These are phyloP conservation scores for Nixonia krombeini DNA, from an alignment of 1,140 invertebrate species.

Conservation along the genomic window DNA sequence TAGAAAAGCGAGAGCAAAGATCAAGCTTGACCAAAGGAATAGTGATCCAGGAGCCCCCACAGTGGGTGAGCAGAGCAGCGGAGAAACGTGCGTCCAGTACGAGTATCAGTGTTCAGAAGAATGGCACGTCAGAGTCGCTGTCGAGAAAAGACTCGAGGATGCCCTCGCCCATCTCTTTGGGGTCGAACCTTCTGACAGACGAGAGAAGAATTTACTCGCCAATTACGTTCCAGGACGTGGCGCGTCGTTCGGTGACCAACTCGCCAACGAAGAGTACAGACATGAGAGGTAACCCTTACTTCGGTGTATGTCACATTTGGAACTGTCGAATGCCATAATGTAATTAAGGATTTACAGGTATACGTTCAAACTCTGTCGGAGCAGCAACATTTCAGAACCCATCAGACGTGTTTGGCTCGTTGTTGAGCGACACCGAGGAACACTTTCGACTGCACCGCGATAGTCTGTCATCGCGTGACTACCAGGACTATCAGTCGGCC, in stretches of 20 bases:
- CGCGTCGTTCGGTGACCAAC: slow-evolving; percentile 80
- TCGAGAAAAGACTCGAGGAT: slow-evolving; percentile 55
- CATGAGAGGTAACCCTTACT: slow-evolving; percentile 65
- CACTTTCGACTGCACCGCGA: slow-evolving; percentile 73
- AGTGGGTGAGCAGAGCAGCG: slow-evolving; percentile 60
- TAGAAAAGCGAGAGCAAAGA: slow-evolving; percentile 79
- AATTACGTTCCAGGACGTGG: slow-evolving; percentile 87
- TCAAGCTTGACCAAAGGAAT: slow-evolving; percentile 69
- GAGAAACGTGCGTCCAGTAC: slow-evolving; percentile 53
- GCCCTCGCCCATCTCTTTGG: slow-evolving; percentile 52
- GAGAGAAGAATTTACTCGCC: slow-evolving; percentile 83
- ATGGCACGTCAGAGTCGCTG: slow-evolving; percentile 36
- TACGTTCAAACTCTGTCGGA: slow-evolving; percentile 75
- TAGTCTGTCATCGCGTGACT: slow-evolving; percentile 47
- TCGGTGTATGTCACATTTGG: slow-evolving; percentile 20
- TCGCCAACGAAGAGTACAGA: slow-evolving; percentile 75
- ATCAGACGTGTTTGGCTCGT: slow-evolving; percentile 70
- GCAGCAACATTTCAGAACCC: slow-evolving; percentile 66
- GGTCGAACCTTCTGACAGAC: slow-evolving; percentile 61
- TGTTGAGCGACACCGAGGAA: slow-evolving; percentile 74
- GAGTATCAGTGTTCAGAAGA: slow-evolving; percentile 33
- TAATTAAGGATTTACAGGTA: too few relatives aligned
- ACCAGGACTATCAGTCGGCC: slow-evolving; percentile 39
- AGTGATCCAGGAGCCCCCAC: slow-evolving; percentile 60
- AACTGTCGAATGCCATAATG: too few relatives aligned